Conservation (phyloP, 2,888 invertebrate species). For the Pogonocherus hispidulus region DNA sequence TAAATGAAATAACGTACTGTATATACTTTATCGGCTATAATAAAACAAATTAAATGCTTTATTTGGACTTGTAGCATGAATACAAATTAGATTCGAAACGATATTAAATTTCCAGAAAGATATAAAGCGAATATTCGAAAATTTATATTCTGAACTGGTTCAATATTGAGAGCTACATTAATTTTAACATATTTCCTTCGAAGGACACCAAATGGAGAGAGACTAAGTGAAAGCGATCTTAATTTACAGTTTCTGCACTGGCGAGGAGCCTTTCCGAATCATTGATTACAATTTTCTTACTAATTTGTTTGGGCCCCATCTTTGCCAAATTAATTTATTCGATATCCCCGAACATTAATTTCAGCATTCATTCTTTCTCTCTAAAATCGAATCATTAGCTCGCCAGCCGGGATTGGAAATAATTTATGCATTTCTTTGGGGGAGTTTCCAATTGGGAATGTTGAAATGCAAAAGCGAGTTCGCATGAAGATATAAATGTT, state of each 20-base stretch:
- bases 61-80: slow-evolving; percentile 56
- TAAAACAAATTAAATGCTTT: slow-evolving; percentile 57
- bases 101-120: slow-evolving; percentile 59
- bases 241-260: slow-evolving; percentile 60
- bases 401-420: slow-evolving; percentile 3
- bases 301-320: slow-evolving; percentile 63
- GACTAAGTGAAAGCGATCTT: slow-evolving; percentile 60
- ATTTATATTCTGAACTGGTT: slow-evolving; percentile 59
- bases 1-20: slow-evolving; percentile 4
- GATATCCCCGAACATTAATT: slow-evolving; percentile 34
- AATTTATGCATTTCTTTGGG: not conserved
- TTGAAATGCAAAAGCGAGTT: too few relatives aligned
- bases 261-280: slow-evolving; percentile 62
- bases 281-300: slow-evolving; percentile 68
- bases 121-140: slow-evolving; percentile 58
- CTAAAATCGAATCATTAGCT: slow-evolving; percentile 11
- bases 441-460: not conserved
- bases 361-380: slow-evolving; percentile 11
- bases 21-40: slow-evolving; percentile 42
- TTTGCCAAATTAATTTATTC: slow-evolving; percentile 51
- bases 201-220: slow-evolving; percentile 61
- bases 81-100: slow-evolving; percentile 54
- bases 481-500: too few relatives aligned
- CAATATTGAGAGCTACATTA: slow-evolving; percentile 66
- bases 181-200: slow-evolving; percentile 65